Evolutionary conservation across 2,888 invertebrate genomes (phyloP).

Genomic region (Rhingia rostrata): DNA sequence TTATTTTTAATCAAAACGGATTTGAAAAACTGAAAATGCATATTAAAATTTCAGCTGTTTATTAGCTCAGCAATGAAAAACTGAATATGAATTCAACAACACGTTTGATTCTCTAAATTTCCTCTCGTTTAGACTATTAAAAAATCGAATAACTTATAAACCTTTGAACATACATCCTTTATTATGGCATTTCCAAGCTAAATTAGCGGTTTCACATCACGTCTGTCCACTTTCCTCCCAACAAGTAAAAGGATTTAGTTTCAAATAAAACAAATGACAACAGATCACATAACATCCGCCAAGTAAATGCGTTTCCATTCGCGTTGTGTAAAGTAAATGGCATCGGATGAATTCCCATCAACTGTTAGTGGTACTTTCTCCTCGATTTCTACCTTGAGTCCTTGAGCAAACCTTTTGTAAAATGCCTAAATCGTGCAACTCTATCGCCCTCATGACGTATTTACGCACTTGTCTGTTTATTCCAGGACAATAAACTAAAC

Average conservation of each 20-base stretch:
- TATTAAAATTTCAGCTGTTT: too few relatives aligned
- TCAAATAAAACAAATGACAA: not conserved
- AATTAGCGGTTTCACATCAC: conserved; percentile 42
- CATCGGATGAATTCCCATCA: conserved; percentile 25
- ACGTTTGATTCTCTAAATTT: too few relatives aligned
- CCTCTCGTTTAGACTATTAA: too few relatives aligned
- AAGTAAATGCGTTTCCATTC: conserved; percentile 34
- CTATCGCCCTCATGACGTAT: conserved; percentile 38
- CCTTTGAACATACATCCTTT: too few relatives aligned
- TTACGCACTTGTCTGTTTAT: conserved; percentile 49
- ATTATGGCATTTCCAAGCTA: not conserved
- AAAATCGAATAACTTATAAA: too few relatives aligned
- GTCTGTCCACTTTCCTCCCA: conserved; percentile 9
- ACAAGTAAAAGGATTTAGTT: too few relatives aligned
- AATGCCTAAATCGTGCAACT: conserved; percentile 10
- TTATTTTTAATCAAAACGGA: too few relatives aligned
- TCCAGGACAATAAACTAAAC: conserved; percentile 54
- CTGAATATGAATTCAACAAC: too few relatives aligned
- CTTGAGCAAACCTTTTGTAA: conserved; percentile 47
- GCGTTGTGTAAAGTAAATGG: conserved; percentile 3
- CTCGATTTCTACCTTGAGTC: conserved; percentile 57
- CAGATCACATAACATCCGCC: conserved; percentile 20
- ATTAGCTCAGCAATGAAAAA: too few relatives aligned
- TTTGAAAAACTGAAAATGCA: too few relatives aligned
- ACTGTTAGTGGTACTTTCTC: conserved; percentile 26